Percentiles rank a stretch among this genome's conserved stretches.
Conservation (phyloP, 1,140 invertebrate genomes). For the Macrocentrus cingulum region DNA sequence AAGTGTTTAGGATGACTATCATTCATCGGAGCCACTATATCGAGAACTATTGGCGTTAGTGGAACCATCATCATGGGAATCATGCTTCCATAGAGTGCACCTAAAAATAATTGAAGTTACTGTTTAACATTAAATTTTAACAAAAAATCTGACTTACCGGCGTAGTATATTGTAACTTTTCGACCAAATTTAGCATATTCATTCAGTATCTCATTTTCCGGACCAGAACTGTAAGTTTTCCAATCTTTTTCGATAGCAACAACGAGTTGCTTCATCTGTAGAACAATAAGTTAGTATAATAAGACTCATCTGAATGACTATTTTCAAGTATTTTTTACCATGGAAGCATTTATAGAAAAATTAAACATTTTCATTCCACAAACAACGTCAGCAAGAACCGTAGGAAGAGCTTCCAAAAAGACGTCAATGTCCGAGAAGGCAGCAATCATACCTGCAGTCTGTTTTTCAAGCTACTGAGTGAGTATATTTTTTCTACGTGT, state of each 20-base stretch:
- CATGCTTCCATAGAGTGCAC: slow-evolving; percentile 33
- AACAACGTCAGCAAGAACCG: slow-evolving; percentile 36
- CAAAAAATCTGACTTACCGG: slow-evolving; percentile 35
- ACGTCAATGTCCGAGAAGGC: slow-evolving; percentile 32
- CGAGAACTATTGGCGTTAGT: slow-evolving; percentile 26
- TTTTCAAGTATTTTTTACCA: too few species aligned
- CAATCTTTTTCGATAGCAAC: slow-evolving; percentile 35
- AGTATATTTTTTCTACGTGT: too few species aligned
- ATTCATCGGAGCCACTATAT: slow-evolving; percentile 29
- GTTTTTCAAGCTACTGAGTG: too few species aligned
- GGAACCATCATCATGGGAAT: slow-evolving; percentile 34
- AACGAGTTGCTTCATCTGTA: slow-evolving; percentile 37
- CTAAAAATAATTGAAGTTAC: slow-evolving; percentile 20
- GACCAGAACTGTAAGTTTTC: slow-evolving; percentile 21
- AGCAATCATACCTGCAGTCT: slow-evolving; percentile 34
- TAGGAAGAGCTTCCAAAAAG: slow-evolving; percentile 33
- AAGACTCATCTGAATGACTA: too few species aligned
- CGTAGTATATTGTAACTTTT: slow-evolving; percentile 31
- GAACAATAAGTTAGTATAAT: not conserved
- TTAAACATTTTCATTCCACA: slow-evolving; percentile 37
- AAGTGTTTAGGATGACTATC: slow-evolving; percentile 27
- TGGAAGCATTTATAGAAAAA: slow-evolving; percentile 29
- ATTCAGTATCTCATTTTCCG: slow-evolving; percentile 31
- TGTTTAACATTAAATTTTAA: too few species aligned
- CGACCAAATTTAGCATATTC: slow-evolving; percentile 31